phyloP scores from a whole-genome alignment of 2,888 invertebrate genomes.

The Liodrosophila aerea region DNA sequence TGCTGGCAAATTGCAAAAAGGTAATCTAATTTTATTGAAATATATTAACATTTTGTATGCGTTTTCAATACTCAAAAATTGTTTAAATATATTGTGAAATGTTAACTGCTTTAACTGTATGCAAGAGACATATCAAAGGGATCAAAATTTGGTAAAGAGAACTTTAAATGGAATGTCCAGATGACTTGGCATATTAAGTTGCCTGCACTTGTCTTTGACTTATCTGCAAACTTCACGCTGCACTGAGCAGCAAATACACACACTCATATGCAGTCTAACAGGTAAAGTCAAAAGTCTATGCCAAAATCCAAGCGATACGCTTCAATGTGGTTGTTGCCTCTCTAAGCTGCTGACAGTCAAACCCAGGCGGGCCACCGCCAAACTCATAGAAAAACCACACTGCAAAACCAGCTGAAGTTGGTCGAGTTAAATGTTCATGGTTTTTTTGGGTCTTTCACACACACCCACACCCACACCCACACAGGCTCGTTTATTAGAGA shows the following conservation, averaged over 20 bases:
- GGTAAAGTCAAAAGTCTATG: conserved; percentile 17
- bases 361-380: conserved; percentile 4
- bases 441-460: conserved; percentile 25
- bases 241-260: conserved; percentile 46
- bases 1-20: conserved; percentile 5
- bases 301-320: conserved; percentile 46
- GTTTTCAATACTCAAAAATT: neutral
- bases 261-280: conserved; percentile 12
- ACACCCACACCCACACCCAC: conserved; percentile 6
- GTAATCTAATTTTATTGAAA: conserved; percentile 14
- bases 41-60: neutral
- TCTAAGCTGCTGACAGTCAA: conserved; percentile 6
- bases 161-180: too few relatives aligned
- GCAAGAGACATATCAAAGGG: conserved; percentile 19
- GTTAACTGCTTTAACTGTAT: conserved; percentile 2
- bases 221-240: conserved; percentile 62
- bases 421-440: conserved; percentile 40
- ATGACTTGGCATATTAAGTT: conserved; percentile 45
- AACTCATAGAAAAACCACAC: neutral
- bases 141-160: neutral
- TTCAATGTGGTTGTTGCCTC: too few relatives aligned
- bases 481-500: conserved; percentile 40
- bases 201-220: conserved; percentile 54
- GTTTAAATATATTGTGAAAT: too few relatives aligned
- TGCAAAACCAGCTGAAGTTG: conserved; percentile 19